Percentiles rank a stretch among this genome's conserved stretches.
These are phyloP conservation scores for Fopius arisanus DNA, from an alignment of 1,140 invertebrate genomes.

Conservation along the genomic window DNA sequence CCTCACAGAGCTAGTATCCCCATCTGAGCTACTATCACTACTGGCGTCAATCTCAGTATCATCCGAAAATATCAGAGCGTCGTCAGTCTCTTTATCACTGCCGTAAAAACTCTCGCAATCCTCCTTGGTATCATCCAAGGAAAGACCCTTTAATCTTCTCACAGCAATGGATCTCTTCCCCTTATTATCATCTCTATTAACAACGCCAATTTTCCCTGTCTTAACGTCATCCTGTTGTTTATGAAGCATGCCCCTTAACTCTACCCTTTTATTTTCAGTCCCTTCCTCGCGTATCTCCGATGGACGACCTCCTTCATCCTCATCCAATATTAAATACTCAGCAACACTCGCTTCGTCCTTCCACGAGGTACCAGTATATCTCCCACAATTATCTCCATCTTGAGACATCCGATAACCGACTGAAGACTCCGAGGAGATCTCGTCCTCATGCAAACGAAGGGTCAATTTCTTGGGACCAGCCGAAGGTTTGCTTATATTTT, in stretches of 20 bases:
- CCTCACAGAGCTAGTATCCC: slow-evolving; percentile 43
- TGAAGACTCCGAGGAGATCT: slow-evolving; percentile 1
- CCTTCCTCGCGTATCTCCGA: slow-evolving; percentile 24
- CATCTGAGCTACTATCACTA: slow-evolving; percentile 58
- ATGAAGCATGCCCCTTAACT: slow-evolving; percentile 6
- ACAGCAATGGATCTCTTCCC: slow-evolving; percentile 36
- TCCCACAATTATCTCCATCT: slow-evolving; percentile 38
- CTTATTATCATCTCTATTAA: slow-evolving; percentile 18
- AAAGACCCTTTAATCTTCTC: slow-evolving; percentile 45
- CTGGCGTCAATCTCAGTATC: slow-evolving; percentile 65
- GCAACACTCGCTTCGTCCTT: slow-evolving; percentile 52
- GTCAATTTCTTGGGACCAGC: background rate
- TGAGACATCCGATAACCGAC: background rate
- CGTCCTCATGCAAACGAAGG: background rate
- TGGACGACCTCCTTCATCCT: slow-evolving; percentile 28
- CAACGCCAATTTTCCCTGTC: slow-evolving; percentile 47
- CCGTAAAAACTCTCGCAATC: slow-evolving; percentile 71
- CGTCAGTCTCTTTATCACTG: slow-evolving; percentile 72
- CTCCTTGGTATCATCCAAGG: slow-evolving; percentile 51
- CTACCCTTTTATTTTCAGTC: background rate
- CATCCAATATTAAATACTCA: slow-evolving; percentile 56
- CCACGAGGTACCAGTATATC: slow-evolving; percentile 40
- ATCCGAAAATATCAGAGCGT: slow-evolving; percentile 76
- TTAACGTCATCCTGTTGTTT: slow-evolving; percentile 42
- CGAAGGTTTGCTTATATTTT: slow-evolving; percentile 8